These are phyloP conservation scores for Metallyticus violacea DNA, from an alignment of 2,888 invertebrate species.

Conservation along the genomic window DNA sequence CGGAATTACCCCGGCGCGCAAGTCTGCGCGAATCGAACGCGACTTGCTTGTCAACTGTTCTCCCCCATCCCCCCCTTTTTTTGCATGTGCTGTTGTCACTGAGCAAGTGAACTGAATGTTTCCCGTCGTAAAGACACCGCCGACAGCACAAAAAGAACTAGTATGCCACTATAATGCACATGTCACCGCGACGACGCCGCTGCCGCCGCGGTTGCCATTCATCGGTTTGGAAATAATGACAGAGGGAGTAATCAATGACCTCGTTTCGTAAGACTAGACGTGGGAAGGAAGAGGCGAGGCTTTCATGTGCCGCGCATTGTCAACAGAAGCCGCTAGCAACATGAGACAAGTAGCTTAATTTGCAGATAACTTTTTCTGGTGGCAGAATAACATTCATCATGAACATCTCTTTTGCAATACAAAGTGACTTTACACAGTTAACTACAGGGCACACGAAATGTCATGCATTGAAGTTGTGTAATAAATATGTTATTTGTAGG, in stretches of 20 bases:
- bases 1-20: neutral
- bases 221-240: neutral
- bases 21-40: neutral
- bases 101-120: neutral
- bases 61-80: neutral
- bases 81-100: neutral
- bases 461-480: too few relatives aligned
- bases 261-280: neutral
- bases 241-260: neutral
- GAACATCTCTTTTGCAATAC: too few relatives aligned
- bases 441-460: too few relatives aligned
- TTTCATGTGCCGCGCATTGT: neutral
- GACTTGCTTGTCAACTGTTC: neutral
- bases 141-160: neutral
- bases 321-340: neutral
- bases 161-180: neutral
- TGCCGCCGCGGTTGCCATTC: neutral
- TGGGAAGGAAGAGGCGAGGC: neutral
- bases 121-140: neutral
- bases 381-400: neutral
- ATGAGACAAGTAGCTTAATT: neutral
- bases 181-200: neutral
- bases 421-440: too few relatives aligned
- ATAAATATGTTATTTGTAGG: too few relatives aligned
- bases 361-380: neutral